phyloP scores from a whole-genome alignment of 2,113 vertebrate species.

The Laterallus jamaicensis region DNA sequence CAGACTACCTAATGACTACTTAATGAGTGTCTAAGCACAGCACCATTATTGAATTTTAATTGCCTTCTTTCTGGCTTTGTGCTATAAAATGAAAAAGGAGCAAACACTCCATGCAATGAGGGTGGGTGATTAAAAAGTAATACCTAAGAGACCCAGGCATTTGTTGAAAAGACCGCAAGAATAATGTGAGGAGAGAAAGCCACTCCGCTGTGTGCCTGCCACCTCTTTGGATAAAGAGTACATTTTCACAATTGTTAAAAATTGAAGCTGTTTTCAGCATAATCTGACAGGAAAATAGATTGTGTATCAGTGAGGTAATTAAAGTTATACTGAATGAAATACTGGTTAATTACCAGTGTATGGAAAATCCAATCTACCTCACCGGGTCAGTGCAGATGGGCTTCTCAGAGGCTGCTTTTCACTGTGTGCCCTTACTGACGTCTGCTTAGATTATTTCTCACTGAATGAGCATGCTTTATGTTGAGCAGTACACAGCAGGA shows the following conservation, averaged over 20 bases:
- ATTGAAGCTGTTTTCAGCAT: background rate
- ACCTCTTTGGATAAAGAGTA: background rate
- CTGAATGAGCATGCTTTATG: background rate
- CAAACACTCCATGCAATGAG: constrained; percentile 12
- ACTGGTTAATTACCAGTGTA: background rate
- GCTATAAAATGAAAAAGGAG: constrained; percentile 35
- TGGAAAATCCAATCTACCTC: background rate
- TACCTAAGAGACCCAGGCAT: background rate
- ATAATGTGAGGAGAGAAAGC: background rate
- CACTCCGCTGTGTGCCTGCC: background rate
- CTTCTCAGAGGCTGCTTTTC: background rate
- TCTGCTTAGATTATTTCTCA: background rate
- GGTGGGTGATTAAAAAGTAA: constrained; percentile 34
- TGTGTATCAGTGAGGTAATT: background rate
- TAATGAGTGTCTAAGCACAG: constrained; percentile 61
- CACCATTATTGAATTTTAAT: constrained; percentile 66
- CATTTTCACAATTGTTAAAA: background rate
- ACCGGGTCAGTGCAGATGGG: background rate
- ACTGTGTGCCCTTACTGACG: background rate
- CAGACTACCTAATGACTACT: constrained; percentile 59
- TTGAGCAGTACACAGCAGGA: background rate
- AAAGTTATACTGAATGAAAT: background rate
- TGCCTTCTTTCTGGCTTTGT: constrained; percentile 29
- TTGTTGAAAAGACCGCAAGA: background rate
- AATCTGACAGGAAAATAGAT: background rate